Conservation (phyloP, 1,140 invertebrate genomes). For the Olivierus martensii region DNA sequence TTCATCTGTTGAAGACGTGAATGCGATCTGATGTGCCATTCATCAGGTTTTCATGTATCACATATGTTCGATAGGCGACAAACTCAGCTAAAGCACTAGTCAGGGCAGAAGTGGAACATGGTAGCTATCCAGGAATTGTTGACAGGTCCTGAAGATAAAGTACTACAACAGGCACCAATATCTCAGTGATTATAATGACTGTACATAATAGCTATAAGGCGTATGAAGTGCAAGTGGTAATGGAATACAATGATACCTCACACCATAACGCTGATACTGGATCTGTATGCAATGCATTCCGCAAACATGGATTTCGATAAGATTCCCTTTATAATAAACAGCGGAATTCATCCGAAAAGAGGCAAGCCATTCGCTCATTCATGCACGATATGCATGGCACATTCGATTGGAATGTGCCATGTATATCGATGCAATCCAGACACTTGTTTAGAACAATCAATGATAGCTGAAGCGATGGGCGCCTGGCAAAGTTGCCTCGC, state of each 20-base stretch:
- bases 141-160: background rate
- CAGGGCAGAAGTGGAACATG: constrained; percentile 5
- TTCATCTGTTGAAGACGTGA: background rate
- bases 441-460: background rate
- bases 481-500: background rate
- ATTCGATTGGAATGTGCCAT: too few species aligned
- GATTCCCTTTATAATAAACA: background rate
- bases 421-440: background rate
- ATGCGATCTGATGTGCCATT: constrained; percentile 2
- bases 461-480: background rate
- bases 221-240: too few species aligned
- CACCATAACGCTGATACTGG: background rate
- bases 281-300: too few species aligned
- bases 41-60: background rate
- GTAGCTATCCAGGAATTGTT: background rate
- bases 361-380: background rate
- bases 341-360: background rate
- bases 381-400: background rate
- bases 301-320: background rate
- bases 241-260: background rate
- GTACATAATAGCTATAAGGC: background rate
- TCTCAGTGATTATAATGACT: background rate
- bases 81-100: background rate
- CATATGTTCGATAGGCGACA: background rate
- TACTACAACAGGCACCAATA: background rate